Base-by-base conservation (phyloP, 2,113 vertebrate genomes). In the Sapajus apella region DNA sequence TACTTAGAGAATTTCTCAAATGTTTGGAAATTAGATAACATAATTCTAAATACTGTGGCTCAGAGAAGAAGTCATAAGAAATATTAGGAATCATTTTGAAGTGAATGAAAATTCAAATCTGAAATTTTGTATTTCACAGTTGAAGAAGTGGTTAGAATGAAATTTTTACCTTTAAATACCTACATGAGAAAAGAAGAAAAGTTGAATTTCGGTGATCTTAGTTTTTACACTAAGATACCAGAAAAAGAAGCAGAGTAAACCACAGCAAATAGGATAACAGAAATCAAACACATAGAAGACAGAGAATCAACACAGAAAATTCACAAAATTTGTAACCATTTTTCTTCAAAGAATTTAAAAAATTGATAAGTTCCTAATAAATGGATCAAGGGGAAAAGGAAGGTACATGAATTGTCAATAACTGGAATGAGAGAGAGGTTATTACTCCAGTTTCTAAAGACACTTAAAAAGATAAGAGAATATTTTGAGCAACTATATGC, bases 81-180 rank as follows among this genome's bases (percentile, higher is more conserved):
- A 66, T 92, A 47, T 56, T 37, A 88, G 43, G 82, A 88, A 66
- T 88, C 37, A 76, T 75, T 95, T 87, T 90, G 77, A 93, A 50
- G 70, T 79, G 47, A 77, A n/a, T 20, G 70, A 82, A 68, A 79
- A 88, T 64, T 64, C 4, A 50, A 47, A 84, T 64, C 30, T 80
- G 30, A 90, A 64, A 73, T 64, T 90, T 79, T 93, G 37, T 87
- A 10, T 82, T 81, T 47, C 35, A 9, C 2, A 77, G 8, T 14
- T 96, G 45, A 91, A 66, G 30, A 91, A 66, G 30, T 80, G 4
- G 64, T 66, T 82, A 75, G 23, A 40, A 37, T 83, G 1, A 87
- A 75, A 81, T 88, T 21, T 90, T 25, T 75, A 35, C 25, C 16
- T 35, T 79, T 75, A 64, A 64, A 45, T 82, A 7, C 25, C 20